Percentiles rank a stretch among this genome's conserved stretches.
Conservation (phyloP, 2,797 vertebrate species). For the Tokudaia tokunoshimensis region DNA sequence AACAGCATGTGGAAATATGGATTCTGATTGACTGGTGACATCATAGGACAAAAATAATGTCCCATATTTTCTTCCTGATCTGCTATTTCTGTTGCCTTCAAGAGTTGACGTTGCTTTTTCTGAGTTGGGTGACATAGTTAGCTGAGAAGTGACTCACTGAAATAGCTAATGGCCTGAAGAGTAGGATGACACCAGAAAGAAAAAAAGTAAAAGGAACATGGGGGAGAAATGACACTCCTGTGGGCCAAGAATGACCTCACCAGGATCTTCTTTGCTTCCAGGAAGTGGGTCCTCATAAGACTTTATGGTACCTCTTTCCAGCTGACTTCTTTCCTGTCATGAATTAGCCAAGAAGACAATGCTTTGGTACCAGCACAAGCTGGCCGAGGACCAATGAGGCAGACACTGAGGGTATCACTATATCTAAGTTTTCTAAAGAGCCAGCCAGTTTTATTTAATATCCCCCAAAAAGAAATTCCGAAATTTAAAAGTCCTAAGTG, state of each 20-base stretch:
- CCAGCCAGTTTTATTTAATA: not conserved
- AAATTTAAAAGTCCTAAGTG: not conserved
- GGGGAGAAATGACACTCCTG: not conserved
- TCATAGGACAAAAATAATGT: constrained; percentile 75
- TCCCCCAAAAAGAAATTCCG: not conserved
- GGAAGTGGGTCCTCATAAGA: not conserved
- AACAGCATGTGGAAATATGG: constrained; percentile 32
- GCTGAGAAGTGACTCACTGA: constrained; percentile 32
- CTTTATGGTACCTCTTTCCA: not conserved
- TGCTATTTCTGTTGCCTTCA: constrained; percentile 71
- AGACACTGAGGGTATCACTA: not conserved
- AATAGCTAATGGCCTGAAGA: constrained; percentile 61
- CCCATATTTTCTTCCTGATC: constrained; percentile 58
- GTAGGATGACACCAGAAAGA: not conserved
- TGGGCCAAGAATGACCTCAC: not conserved
- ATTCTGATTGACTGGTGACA: constrained; percentile 67
- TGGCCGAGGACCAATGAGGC: not conserved
- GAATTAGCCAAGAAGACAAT: not conserved
- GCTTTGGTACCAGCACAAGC: no score
- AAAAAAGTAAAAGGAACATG: not conserved
- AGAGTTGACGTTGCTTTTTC: constrained; percentile 72
- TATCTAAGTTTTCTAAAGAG: not conserved
- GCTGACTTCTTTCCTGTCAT: not conserved
- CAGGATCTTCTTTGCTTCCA: not conserved
- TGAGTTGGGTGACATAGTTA: constrained; percentile 29